These are phyloP conservation scores for Petromus typicus DNA, from an alignment of 2,113 vertebrate genomes.

Conservation along the genomic window DNA sequence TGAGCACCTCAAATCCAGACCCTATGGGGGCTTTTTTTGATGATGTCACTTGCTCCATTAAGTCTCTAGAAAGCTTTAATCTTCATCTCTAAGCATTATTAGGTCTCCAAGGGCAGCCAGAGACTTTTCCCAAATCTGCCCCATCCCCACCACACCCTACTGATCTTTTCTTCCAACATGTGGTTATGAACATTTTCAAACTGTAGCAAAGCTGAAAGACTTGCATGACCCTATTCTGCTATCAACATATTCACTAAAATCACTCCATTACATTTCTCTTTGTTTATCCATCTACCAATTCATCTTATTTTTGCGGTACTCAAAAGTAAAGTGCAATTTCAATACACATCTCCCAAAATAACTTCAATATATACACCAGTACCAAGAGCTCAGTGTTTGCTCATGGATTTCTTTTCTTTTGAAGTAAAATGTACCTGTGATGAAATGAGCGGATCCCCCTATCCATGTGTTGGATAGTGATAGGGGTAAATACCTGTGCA, in stretches of 20 bases:
- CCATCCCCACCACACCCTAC: not conserved
- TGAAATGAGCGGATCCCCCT: not conserved
- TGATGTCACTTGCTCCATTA: not conserved
- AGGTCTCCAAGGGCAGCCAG: not conserved
- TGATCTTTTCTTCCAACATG: not conserved
- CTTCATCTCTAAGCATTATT: not conserved
- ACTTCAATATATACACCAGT: not conserved
- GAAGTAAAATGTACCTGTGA: not conserved
- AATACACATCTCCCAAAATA: not conserved
- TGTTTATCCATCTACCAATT: not conserved
- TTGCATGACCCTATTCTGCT: not conserved
- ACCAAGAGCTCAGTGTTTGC: not conserved
- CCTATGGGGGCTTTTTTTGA: not conserved
- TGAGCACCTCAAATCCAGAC: not conserved
- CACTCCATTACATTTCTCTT: not conserved
- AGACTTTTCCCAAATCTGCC: not conserved
- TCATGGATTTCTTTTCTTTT: not conserved
- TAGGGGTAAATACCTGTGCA: not conserved
- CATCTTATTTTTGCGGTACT: not conserved
- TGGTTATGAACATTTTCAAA: constrained; percentile 2
- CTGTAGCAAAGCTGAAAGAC: not conserved
- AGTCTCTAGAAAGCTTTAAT: constrained; percentile 6
- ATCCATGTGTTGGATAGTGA: not conserved
- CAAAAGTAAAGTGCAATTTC: not conserved
- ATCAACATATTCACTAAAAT: not conserved